Base-by-base conservation (phyloP, 2,888 invertebrate species). In the Operophtera brumata region DNA sequence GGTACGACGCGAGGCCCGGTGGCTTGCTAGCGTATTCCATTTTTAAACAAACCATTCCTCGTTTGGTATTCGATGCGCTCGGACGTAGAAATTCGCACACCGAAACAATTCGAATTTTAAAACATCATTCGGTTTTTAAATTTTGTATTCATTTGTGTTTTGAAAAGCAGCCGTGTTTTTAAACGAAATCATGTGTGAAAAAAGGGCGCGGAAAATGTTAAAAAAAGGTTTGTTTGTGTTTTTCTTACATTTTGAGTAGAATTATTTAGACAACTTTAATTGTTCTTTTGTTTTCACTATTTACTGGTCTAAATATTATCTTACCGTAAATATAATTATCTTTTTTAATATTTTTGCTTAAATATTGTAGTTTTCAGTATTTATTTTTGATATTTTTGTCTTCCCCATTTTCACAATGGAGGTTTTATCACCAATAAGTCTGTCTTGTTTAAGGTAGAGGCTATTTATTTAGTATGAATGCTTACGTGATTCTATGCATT, bases 101-200 rank as follows among this genome's bases (percentile, higher is more conserved):
- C 14, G 46, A 51, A 54, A 42, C 45, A 34, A 47, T 54, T 57
- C 30, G 40, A 59, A 41, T 46, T 34, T 12, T 28, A 25, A 47
- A 54, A 30, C 12, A 39, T 12, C 9, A 42, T 48, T 40, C n/a
- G 9, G 20, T 43, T 39, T 37, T 26, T 8, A 28, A 9, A 59
- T 63, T 48, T 54, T 54, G 70, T 64, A 56, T 59, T 59, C 58
- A 47, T 54, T 61, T 68, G 74, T 78, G 77, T 66, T 69, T 64
- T 61, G 67, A 70, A 61, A 54, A 57, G 54, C 26, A 13, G 8
- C 68, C 49, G 70, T 80, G 80, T 75, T 73, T 64, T 59, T 57
- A 61, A 55, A 67, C 57, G 46, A 37, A 63, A 77, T 63, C 42
- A 85, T 86, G 86, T 86, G 86, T 78, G 82, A 86, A 62, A 86